Conservation (phyloP, 1,140 invertebrate species). For the Oncopeltus fasciatus region DNA sequence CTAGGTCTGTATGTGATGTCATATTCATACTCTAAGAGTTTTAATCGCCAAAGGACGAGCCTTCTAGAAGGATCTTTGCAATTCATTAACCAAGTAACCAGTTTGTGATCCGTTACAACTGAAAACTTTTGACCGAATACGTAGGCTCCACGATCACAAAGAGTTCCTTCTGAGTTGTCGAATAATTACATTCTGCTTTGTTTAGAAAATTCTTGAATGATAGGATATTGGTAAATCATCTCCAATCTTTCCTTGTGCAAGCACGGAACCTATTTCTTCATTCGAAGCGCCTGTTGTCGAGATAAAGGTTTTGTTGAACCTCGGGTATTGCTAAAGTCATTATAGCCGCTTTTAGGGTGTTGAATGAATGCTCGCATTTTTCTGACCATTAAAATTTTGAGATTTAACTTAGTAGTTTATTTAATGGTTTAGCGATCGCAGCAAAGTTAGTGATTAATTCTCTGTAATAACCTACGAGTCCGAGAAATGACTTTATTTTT, state of each 20-base stretch:
- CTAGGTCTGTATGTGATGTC: too few species aligned
- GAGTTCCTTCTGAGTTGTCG: conserved; percentile 27
- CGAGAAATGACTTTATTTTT: conserved; percentile 31
- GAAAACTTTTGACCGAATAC: conserved; percentile 27
- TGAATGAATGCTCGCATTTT: not conserved
- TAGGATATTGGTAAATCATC: too few species aligned
- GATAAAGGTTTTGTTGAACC: conserved; percentile 27
- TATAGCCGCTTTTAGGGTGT: not conserved
- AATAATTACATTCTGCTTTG: too few species aligned
- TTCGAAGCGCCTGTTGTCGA: conserved; percentile 40
- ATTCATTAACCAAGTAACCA: conserved; percentile 25
- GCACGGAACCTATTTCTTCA: too few species aligned
- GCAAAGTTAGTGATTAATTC: conserved; percentile 30
- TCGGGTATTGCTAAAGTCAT: conserved; percentile 26
- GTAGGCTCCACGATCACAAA: conserved; percentile 31
- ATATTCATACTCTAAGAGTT: too few species aligned
- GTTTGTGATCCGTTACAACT: conserved; percentile 28
- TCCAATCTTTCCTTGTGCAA: conserved; percentile 29
- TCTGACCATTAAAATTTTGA: too few species aligned
- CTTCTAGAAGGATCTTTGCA: too few species aligned
- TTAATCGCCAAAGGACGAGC: too few species aligned
- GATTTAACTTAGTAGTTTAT: conserved; percentile 27
- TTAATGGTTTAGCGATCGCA: conserved; percentile 28
- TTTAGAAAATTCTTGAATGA: too few species aligned
- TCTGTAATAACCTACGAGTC: conserved; percentile 32